Evolutionary conservation across 2,113 vertebrate species (phyloP), one percentile per base, ranked within the genome.

Genomic region (Gallinago undulata): DNA sequence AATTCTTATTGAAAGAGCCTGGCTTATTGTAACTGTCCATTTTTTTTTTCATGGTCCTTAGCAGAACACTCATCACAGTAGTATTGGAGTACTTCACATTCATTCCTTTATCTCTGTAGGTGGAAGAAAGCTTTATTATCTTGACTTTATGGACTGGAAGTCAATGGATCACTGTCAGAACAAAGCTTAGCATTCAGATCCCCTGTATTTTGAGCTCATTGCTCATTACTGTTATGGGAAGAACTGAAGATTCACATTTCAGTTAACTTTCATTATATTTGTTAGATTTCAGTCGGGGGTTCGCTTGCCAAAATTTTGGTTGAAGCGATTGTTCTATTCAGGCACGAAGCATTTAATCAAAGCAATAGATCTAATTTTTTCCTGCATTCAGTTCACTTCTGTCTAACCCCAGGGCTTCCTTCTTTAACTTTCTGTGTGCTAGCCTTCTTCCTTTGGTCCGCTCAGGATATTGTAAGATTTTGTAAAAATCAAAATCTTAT

Each of bases 121-220:
- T 78, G 45, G 33, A 90, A 78, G 57, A 91, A 93, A 33, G 35
- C 51, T 93, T 80, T 94, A 60, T 94, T 84, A 84, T 92, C 53
- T 64, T 63, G 24, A 50, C 80, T 93, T 90, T 79, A 68, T 55
- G 37, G 33, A 56, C 24, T 84, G 43, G 43, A 95, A 95, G 93
- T 94, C 79, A 95, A 86, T 87, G 84, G 62, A 84, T 84, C 77
- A 57, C 48, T 93, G 90, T 93, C 69, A 93, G 69, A 89, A 74
- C 22, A 74, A 81, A 60, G 35, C 35, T 55, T 59, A 86, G 37
- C 30, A 18, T 76, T 92, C 35, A 60, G 39, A 41, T 69, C 33
- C 50, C 45, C 87, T 79, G n/a, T 76, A 56, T 83, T 91, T 92
- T 91, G 64, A 83, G 18, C 41, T 69, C 28, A 19, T 66, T 75